Conservation (phyloP, 2,113 vertebrate species). For the Myotis brandtii region DNA sequence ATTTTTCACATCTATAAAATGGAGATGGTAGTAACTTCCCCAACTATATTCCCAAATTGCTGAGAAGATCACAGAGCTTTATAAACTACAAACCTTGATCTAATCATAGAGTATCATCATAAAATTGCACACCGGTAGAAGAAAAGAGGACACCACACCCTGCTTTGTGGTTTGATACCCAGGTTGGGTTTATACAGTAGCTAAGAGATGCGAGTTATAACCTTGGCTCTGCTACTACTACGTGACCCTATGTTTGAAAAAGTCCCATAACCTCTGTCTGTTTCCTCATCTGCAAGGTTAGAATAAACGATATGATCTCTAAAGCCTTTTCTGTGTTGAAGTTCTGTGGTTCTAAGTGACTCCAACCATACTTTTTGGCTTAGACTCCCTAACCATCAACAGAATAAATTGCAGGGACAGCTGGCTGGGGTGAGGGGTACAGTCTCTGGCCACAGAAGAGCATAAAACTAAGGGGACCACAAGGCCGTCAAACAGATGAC, state of each 20-base stretch:
- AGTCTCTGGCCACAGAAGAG: slow-evolving; percentile 14
- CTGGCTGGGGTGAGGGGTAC: background rate
- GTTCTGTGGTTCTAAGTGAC: background rate
- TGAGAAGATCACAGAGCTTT: background rate
- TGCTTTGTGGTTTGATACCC: background rate
- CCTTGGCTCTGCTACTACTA: background rate
- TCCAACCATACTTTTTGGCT: background rate
- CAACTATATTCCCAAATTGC: background rate
- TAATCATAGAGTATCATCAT: background rate
- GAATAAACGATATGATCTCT: background rate
- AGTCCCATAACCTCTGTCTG: background rate
- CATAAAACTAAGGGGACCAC: background rate
- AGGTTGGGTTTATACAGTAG: background rate
- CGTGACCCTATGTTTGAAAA: background rate
- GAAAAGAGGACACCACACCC: background rate
- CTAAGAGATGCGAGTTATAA: background rate
- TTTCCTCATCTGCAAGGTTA: background rate
- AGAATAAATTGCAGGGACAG: slow-evolving; percentile 57
- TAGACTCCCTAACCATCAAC: background rate
- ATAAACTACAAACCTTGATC: background rate
- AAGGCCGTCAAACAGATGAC: background rate
- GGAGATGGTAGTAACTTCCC: background rate
- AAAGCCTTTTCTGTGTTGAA: background rate
- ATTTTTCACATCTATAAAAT: background rate
- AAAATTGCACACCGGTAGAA: background rate